Conservation (phyloP, 2,888 invertebrate genomes). For the Stomorhina lunata region DNA sequence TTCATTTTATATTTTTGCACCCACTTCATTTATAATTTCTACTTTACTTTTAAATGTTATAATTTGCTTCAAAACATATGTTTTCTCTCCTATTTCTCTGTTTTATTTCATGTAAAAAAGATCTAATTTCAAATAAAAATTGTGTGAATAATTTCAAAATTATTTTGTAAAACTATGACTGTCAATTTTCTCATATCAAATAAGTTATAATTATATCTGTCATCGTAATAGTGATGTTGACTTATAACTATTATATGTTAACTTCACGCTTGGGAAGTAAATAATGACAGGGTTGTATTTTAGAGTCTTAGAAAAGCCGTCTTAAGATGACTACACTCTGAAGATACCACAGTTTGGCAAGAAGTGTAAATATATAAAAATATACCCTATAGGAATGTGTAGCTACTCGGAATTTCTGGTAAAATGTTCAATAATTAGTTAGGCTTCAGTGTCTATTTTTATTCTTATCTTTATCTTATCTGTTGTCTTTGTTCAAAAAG, state of each 20-base stretch:
- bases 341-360: no score
- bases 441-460: no score
- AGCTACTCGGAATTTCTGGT: no score
- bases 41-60: not conserved
- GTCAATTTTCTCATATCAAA: conserved; percentile 26
- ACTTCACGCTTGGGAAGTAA: not conserved
- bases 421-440: no score
- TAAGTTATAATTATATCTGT: conserved; percentile 20
- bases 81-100: not conserved
- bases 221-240: not conserved
- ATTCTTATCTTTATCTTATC: no score
- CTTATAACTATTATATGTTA: conserved; percentile 5
- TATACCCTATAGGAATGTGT: no score
- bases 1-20: conserved; percentile 5
- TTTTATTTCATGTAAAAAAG: not conserved
- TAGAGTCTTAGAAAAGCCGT: no score
- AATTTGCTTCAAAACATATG: no score
- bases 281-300: not conserved
- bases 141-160: conserved; percentile 39
- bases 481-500: no score
- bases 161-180: not conserved
- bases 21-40: conserved; percentile 16
- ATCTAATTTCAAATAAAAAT: not conserved
- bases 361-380: no score
- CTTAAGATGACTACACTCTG: no score